Percentiles rank a stretch among this genome's conserved stretches.
Evolutionary conservation across 2,797 vertebrate species (phyloP).

Genomic region (Eospalax fontanierii): DNA sequence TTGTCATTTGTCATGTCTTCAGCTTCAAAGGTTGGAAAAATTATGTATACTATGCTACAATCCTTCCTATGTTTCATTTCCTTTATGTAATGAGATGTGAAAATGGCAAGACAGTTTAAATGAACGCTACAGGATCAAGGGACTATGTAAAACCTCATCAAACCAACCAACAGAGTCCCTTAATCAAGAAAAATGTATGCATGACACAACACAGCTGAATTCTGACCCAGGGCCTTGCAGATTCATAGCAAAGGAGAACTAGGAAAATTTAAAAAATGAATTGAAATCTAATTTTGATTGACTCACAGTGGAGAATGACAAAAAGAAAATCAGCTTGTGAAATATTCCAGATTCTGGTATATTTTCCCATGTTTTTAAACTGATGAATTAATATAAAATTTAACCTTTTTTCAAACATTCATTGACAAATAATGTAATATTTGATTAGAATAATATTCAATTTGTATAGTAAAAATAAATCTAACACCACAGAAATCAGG

Average conservation of each 20-base stretch:
- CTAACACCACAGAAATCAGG: conserved; percentile 38
- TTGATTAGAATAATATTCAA: conserved; percentile 7
- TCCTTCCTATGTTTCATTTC: conserved; percentile 39
- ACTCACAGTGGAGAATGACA: conserved; percentile 45
- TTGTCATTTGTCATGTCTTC: background rate
- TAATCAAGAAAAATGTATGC: conserved; percentile 69
- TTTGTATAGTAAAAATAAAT: conserved; percentile 28
- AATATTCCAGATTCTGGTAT: background rate
- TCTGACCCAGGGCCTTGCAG: background rate
- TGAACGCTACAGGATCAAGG: conserved; percentile 48
- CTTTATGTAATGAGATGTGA: conserved; percentile 63
- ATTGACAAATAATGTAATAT: conserved; percentile 8
- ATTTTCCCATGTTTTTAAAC: background rate
- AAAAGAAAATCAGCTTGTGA: conserved; percentile 40
- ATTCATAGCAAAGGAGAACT: background rate
- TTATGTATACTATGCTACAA: background rate
- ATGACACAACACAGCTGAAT: conserved; percentile 11
- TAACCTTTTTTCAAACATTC: conserved; percentile 17
- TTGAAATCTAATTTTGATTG: conserved; percentile 64
- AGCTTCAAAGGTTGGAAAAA: conserved; percentile 67
- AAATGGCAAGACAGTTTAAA: conserved; percentile 69
- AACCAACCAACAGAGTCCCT: conserved; percentile 51
- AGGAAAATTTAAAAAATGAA: conserved; percentile 42
- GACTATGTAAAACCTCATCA: conserved; percentile 68
- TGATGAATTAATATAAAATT: background rate